Conservation (phyloP, 1,140 invertebrate genomes). For the Polypedilum vanderplanki region DNA sequence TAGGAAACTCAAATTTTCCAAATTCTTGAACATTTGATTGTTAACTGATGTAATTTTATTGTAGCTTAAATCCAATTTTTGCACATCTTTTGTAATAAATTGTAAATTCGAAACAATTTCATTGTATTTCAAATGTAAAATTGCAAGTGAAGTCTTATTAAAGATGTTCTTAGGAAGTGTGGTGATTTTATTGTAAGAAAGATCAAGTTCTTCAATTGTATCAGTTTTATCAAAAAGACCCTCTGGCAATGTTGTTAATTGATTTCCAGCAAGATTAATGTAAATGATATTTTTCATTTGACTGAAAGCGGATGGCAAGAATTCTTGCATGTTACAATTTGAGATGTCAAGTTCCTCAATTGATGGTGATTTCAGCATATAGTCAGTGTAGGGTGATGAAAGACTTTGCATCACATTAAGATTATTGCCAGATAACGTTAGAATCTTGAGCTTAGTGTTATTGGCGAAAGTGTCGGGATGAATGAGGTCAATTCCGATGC, state of each 20-base stretch:
- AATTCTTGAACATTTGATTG: slow-evolving; percentile 55
- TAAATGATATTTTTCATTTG: slow-evolving; percentile 55
- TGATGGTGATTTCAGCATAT: slow-evolving; percentile 47
- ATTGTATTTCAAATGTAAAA: slow-evolving; percentile 54
- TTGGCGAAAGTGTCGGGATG: slow-evolving; percentile 58
- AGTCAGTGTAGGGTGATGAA: slow-evolving; percentile 33
- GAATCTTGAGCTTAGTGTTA: slow-evolving; percentile 54
- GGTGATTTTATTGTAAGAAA: slow-evolving; percentile 55
- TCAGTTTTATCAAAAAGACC: slow-evolving; percentile 51
- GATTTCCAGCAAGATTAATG: slow-evolving; percentile 57
- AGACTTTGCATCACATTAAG: slow-evolving; percentile 43
- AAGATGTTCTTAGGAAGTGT: slow-evolving; percentile 53
- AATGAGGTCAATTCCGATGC: slow-evolving; percentile 53
- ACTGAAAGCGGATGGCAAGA: slow-evolving; percentile 52
- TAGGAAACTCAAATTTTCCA: slow-evolving; percentile 55
- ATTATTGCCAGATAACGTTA: slow-evolving; percentile 61
- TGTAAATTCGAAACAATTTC: slow-evolving; percentile 48
- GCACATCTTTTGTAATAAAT: slow-evolving; percentile 48
- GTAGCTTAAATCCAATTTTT: slow-evolving; percentile 55
- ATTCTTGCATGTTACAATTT: slow-evolving; percentile 53
- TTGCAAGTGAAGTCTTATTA: slow-evolving; percentile 52
- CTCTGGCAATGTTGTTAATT: slow-evolving; percentile 52
- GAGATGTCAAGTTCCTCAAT: slow-evolving; percentile 61
- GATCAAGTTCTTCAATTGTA: slow-evolving; percentile 57
- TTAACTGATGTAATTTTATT: slow-evolving; percentile 55